Evolutionary conservation across 2,113 vertebrate species (phyloP), one percentile per base, ranked within the genome.

Genomic region (Diadophis punctatus): DNA sequence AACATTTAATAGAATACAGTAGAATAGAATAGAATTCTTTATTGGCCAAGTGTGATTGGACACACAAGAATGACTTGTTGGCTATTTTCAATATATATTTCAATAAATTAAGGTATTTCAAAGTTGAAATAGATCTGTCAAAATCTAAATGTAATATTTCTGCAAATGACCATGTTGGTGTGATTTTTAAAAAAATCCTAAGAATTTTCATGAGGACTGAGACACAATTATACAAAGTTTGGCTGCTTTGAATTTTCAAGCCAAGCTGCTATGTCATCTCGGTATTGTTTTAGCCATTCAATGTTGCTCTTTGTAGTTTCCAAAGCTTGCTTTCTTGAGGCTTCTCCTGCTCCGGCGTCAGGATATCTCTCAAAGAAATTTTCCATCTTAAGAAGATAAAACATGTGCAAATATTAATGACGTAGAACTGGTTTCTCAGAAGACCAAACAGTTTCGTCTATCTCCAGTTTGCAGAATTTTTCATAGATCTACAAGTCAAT

Each of bases 241-340:
- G 55, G 52, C 63, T 25, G 22, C 25, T 34, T 10, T 48, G 11
- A 22, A 86, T 48, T 86, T 14, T 23, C 22, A 0, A 99, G 96
- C 99, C 99, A 99, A 0, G 0, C 0, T 2, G 0, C 4, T 91
- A 99, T 99, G 93, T 98, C 97, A 0, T 97, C 11, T 94, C 95
- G 95, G 86, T 99, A 98, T 8, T 27, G 95, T 84, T 91, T 95
- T 20, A 99, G 90, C 99, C 99, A 99, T 20, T 98, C 96, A 0
- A 99, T 99, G 92, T 99, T 99, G 97, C 96, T 99, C 94, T 93
- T 98, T 94, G 98, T 98, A 0, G 97, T 99, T 94, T 99, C 99
- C 84, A 99, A 63, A 2, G 98, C 98, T 96, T 99, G 99, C 74
- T 97, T 63, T 92, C 99, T 98, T 25, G 99, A 94, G 92, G 92